Conservation (phyloP, 2,888 invertebrate genomes). For the Rhagonycha lutea region DNA sequence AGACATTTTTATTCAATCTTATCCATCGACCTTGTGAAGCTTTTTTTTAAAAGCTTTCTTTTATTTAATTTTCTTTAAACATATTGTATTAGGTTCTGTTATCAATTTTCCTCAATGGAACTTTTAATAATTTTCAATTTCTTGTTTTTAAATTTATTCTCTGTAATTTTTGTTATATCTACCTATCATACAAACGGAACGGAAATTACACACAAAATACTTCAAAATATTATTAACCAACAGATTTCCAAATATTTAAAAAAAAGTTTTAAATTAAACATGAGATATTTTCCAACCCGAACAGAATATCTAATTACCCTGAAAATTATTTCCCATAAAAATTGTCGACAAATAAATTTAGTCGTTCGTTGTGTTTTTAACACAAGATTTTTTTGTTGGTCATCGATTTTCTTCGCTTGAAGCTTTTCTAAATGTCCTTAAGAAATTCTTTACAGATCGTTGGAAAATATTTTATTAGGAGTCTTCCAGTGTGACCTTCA, state of each 20-base stretch:
- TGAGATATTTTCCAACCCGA: neutral
- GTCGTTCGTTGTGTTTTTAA: neutral
- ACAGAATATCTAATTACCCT: neutral
- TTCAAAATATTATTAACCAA: no score
- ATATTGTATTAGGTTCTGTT: neutral
- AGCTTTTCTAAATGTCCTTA: neutral
- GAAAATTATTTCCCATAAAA: neutral
- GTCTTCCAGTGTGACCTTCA: neutral
- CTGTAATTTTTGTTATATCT: no score
- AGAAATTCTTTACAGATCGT: neutral
- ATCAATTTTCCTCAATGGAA: neutral
- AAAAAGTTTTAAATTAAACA: neutral
- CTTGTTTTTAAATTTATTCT: neutral
- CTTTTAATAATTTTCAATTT: neutral
- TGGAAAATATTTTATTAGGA: neutral
- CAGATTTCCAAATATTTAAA: no score
- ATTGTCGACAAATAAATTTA: neutral
- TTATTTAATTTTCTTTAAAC: neutral
- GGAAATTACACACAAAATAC: no score
- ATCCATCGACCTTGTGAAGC: neutral
- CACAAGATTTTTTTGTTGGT: neutral
- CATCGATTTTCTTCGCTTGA: neutral
- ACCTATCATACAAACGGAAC: no score
- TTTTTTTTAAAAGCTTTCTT: neutral
- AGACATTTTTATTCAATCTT: neutral